Evolutionary conservation across 2,113 vertebrate species (phyloP).

Genomic region (Protobothrops flavoviridis): DNA sequence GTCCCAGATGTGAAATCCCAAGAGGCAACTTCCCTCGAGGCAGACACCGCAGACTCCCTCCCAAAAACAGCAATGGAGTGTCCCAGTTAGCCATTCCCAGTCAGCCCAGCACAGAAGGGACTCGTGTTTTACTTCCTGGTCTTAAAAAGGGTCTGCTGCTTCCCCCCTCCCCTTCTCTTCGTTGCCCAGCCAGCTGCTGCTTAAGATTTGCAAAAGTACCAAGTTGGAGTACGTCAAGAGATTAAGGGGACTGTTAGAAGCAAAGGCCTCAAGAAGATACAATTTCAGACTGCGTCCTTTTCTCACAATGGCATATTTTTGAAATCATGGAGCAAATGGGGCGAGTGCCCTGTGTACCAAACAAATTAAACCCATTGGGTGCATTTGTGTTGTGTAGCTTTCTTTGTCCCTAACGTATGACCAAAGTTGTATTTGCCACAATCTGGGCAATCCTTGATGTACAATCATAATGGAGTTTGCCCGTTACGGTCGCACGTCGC

Average conservation of each 20-base stretch:
- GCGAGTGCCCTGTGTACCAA: neutral
- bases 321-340: neutral
- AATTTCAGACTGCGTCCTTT: neutral
- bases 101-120: neutral
- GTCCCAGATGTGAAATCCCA: neutral
- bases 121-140: neutral
- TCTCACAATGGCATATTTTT: neutral
- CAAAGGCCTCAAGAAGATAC: neutral
- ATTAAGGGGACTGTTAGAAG: neutral
- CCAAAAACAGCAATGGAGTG: neutral
- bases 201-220: neutral
- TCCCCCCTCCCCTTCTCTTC: neutral
- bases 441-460: neutral
- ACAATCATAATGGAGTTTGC: neutral
- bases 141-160: neutral
- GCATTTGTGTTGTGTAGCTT: neutral
- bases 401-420: neutral
- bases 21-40: fast-evolving
- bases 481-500: neutral
- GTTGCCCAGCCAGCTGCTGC: neutral
- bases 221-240: neutral
- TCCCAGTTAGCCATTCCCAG: neutral
- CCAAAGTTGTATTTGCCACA: neutral
- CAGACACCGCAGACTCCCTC: fast-evolving
- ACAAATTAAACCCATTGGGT: neutral